Percentiles rank a stretch among this genome's conserved stretches.
Conservation (phyloP, 2,113 vertebrate genomes). For the Gallinago undulata region DNA sequence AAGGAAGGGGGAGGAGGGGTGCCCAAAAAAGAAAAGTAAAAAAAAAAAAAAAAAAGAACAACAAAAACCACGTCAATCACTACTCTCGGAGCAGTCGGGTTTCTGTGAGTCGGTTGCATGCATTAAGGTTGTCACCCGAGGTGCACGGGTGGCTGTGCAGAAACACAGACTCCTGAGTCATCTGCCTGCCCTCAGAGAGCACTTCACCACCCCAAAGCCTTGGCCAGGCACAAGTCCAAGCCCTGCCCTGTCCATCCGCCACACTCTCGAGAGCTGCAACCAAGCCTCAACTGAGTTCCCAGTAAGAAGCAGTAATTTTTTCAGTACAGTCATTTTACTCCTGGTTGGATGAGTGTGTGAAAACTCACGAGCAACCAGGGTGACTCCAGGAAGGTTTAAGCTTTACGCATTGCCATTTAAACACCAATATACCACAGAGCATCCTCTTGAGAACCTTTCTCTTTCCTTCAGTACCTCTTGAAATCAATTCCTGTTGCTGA, state of each 20-base stretch:
- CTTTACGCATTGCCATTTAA: not conserved
- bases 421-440: not conserved
- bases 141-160: not conserved
- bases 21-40: not conserved
- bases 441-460: not conserved
- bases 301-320: not conserved
- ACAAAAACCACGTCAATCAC: not conserved
- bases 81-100: not conserved
- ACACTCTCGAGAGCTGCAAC: not conserved
- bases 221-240: conserved; percentile 16
- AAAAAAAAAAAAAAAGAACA: not conserved
- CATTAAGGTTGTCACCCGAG: not conserved
- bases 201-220: not conserved
- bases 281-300: not conserved
- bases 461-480: not conserved
- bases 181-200: not conserved
- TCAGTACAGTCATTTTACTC: conserved; percentile 2
- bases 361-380: not conserved
- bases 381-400: not conserved
- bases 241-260: not conserved
- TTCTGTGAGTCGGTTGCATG: not conserved
- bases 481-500: not conserved
- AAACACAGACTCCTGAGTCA: not conserved
- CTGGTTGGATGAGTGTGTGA: not conserved
- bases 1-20: not conserved